These are phyloP conservation scores for Melinaea menophilus DNA, from an alignment of 2,888 invertebrate genomes.

Conservation along the genomic window DNA sequence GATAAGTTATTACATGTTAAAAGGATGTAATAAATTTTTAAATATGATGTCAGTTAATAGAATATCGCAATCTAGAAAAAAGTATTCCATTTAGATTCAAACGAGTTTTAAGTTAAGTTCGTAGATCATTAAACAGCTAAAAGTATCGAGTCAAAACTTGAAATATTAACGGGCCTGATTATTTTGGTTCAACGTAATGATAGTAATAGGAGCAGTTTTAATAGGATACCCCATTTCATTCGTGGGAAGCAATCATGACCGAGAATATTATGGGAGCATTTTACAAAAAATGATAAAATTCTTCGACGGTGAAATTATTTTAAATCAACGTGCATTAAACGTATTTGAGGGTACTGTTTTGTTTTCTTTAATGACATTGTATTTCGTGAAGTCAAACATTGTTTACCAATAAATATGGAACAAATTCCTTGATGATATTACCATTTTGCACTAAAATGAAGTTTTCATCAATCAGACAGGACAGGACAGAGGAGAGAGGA, in stretches of 20 bases:
- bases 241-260: constrained; percentile 55
- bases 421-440: too few relatives aligned
- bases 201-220: constrained; percentile 59
- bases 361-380: neutral
- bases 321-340: neutral
- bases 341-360: neutral
- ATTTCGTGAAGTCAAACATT: too few relatives aligned
- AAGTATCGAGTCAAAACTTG: constrained; percentile 59
- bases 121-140: constrained; percentile 39
- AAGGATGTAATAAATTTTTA: too few relatives aligned
- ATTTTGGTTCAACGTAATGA: constrained; percentile 68
- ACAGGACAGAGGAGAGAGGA: too few relatives aligned
- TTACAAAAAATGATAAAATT: constrained; percentile 16
- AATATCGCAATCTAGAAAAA: too few relatives aligned
- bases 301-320: neutral
- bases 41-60: too few relatives aligned
- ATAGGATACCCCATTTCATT: constrained; percentile 53
- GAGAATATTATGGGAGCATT: constrained; percentile 40
- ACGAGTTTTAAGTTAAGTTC: constrained; percentile 11
- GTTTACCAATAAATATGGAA: too few relatives aligned
- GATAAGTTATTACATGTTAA: too few relatives aligned
- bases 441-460: too few relatives aligned
- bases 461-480: too few relatives aligned
- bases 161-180: constrained; percentile 58
- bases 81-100: constrained; percentile 10